Conservation (phyloP, 2,113 vertebrate species). For the Brachirus orientalis region DNA sequence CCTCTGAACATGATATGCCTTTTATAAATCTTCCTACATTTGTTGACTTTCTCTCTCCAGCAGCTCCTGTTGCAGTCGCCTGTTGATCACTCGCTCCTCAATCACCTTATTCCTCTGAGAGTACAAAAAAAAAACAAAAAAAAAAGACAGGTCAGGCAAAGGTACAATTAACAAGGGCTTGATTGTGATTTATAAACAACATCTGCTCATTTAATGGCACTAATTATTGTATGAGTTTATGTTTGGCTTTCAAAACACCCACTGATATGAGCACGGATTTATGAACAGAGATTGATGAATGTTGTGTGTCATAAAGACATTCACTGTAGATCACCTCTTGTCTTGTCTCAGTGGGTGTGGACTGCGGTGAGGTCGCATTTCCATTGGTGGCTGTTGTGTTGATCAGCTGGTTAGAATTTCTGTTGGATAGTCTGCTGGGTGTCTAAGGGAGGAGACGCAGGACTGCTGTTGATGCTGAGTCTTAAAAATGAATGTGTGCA, state of each 20-base stretch:
- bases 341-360: conserved; percentile 70
- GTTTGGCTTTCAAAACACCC: too few relatives aligned
- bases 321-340: conserved; percentile 76
- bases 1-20: not conserved
- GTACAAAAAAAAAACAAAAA: conserved; percentile 17
- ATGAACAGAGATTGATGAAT: not conserved
- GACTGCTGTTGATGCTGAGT: not conserved
- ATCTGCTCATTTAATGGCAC: too few relatives aligned
- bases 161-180: too few relatives aligned
- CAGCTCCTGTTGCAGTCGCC: conserved; percentile 88
- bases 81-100: conserved; percentile 88
- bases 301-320: not conserved
- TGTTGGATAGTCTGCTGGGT: conserved; percentile 72
- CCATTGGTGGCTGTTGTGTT: conserved; percentile 86
- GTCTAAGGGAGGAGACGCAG: conserved; percentile 66
- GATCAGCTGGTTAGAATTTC: conserved; percentile 85
- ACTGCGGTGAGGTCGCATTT: conserved; percentile 73
- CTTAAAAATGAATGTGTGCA: not conserved
- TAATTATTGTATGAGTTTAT: too few relatives aligned
- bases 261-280: not conserved
- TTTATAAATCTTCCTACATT: conserved; percentile 81
- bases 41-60: conserved; percentile 89
- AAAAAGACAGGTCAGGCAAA: not conserved
- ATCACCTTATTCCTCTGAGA: conserved; percentile 61
- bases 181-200: too few relatives aligned